Percentiles rank a stretch among this genome's conserved stretches.
Evolutionary conservation across 2,113 vertebrate genomes (phyloP).

Genomic region (Excalfactoria chinensis): DNA sequence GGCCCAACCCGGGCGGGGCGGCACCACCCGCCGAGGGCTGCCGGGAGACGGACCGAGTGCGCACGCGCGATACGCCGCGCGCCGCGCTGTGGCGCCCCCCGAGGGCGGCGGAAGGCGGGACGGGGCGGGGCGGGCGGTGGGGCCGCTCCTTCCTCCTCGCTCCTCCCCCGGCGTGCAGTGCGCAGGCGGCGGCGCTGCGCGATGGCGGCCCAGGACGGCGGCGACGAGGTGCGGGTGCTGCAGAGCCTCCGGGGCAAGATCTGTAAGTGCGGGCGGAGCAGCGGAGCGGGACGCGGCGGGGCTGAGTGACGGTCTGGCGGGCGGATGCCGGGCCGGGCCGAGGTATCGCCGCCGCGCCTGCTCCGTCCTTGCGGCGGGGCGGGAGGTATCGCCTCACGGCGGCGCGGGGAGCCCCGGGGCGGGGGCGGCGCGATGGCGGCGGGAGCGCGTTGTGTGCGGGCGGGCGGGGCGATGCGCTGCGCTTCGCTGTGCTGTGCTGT

Average conservation of each 20-base stretch:
- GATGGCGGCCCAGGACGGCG: slow-evolving; percentile 83
- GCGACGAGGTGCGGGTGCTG: slow-evolving; percentile 84
- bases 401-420: not conserved
- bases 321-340: not conserved
- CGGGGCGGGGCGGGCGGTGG: not conserved
- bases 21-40: not conserved
- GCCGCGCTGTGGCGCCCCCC: not conserved
- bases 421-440: too few relatives aligned
- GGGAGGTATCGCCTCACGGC: too few relatives aligned
- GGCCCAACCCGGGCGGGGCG: too few relatives aligned
- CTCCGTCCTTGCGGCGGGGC: too few relatives aligned
- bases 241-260: slow-evolving; percentile 89
- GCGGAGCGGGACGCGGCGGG: not conserved
- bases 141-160: not conserved
- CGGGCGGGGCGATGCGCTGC: too few relatives aligned
- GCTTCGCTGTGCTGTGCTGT: too few relatives aligned
- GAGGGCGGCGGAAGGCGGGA: not conserved
- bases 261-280: slow-evolving; percentile 79
- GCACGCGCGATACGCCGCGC: not conserved
- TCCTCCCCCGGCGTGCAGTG: not conserved
- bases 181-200: slow-evolving; percentile 35
- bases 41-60: not conserved
- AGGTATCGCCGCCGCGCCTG: not conserved
- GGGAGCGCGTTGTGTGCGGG: not conserved
- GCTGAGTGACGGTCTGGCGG: not conserved